A percentile compares a stretch with the other conserved stretches of the same genome.
phyloP scores from a whole-genome alignment of 2,797 vertebrate genomes.

The Mormyrops boulengeri region DNA sequence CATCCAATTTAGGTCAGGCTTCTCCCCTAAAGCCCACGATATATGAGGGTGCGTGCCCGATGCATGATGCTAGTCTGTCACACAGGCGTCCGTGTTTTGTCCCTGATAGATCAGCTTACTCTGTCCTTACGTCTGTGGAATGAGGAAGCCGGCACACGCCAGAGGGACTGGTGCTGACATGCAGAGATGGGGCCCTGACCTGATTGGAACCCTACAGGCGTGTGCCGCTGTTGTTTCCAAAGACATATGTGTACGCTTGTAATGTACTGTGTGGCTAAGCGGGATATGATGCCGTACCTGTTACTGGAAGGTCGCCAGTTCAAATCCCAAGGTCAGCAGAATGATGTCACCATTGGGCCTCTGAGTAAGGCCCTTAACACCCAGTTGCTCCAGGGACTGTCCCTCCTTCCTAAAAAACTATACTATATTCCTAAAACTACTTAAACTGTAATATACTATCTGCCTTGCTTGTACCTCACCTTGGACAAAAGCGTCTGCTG shows the following conservation, averaged over 20 bases:
- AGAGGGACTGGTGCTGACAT: constrained; percentile 48
- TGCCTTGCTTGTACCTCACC: not conserved
- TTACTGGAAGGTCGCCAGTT: not conserved
- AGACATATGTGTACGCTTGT: not conserved
- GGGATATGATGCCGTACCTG: not conserved
- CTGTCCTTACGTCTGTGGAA: constrained; percentile 46
- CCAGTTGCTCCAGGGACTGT: not conserved
- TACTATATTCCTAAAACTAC: no score
- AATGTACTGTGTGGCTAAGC: not conserved
- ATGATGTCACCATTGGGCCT: not conserved
- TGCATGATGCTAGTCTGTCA: not conserved
- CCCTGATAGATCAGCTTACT: not conserved
- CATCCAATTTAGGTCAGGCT: constrained; percentile 6
- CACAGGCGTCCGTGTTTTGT: not conserved
- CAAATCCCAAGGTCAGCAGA: not conserved
- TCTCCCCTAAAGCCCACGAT: not conserved
- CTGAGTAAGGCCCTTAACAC: not conserved
- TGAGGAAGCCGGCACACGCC: constrained; percentile 48
- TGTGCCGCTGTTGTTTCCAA: not conserved
- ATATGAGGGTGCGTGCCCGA: not conserved
- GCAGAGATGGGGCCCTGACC: not conserved
- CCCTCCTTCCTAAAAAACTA: not conserved
- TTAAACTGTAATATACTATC: not conserved
- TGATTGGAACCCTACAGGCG: not conserved
- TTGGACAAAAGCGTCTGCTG: not conserved